Evolutionary conservation across 2,888 invertebrate genomes (phyloP).

Genomic region (Hoplodrina ambigua): DNA sequence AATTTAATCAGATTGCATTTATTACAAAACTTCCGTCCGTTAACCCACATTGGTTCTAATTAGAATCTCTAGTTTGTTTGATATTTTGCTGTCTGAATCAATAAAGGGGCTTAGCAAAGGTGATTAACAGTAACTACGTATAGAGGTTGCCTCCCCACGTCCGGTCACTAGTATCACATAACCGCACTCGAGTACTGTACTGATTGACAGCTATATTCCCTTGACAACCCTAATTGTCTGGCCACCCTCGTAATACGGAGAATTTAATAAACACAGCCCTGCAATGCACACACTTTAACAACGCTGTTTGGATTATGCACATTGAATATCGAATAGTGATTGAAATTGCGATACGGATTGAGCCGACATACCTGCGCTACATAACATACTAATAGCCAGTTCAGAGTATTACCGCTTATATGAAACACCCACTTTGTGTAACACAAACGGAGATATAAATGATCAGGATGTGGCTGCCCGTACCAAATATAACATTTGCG

Average conservation of each 20-base stretch:
- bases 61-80: slow-evolving; percentile 31
- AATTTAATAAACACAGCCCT: slow-evolving; percentile 84
- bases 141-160: slow-evolving; percentile 68
- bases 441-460: slow-evolving; percentile 48
- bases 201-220: slow-evolving; percentile 85
- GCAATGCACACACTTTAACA: slow-evolving; percentile 73
- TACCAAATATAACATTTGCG: slow-evolving; percentile 54
- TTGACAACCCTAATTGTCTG: slow-evolving; percentile 81
- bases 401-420: slow-evolving; percentile 35
- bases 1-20: slow-evolving; percentile 54
- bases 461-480: slow-evolving; percentile 44
- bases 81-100: slow-evolving; percentile 49
- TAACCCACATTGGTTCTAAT: slow-evolving; percentile 48
- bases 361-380: slow-evolving; percentile 44
- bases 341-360: slow-evolving; percentile 76
- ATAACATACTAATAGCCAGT: slow-evolving; percentile 41
- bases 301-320: slow-evolving; percentile 76
- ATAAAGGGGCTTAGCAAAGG: slow-evolving; percentile 53
- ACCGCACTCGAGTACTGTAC: slow-evolving; percentile 72
- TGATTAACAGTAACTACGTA: slow-evolving; percentile 61
- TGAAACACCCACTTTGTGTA: slow-evolving; percentile 43
- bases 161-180: slow-evolving; percentile 76
- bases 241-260: slow-evolving; percentile 80
- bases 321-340: slow-evolving; percentile 74
- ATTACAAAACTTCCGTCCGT: slow-evolving; percentile 58